Evolutionary conservation across 2,113 vertebrate genomes (phyloP), one percentile per base, ranked within the genome.

Genomic region (Cryptotis parvus): DNA sequence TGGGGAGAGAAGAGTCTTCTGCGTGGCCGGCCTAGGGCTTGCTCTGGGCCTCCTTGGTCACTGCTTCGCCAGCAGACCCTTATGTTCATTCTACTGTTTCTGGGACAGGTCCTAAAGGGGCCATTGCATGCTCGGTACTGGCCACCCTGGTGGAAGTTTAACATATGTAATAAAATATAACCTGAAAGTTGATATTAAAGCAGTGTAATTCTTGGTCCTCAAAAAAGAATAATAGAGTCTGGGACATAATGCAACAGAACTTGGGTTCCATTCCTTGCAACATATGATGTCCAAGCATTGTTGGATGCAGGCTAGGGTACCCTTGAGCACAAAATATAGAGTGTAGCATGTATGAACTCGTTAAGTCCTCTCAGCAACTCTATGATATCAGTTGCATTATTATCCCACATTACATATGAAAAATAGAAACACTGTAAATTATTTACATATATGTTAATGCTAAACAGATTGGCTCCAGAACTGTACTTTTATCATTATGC

Each of bases 151-250:
- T n/a, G n/a, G n/a, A 82, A 66, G 58, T 27, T 27, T 65, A 37
- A 16, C 22, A 86, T 9, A 52, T 9, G 4, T 55, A 35, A 72
- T 43, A 81, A 31, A 73, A 63, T 26, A 55, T 8, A 75, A 3
- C 16, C 49, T 84, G 20, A 75, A 70, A 29, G 72, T 33, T 24
- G 1, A 70, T 55, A 55, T 31, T 35, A 81, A 84, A 35, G 63
- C 6, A 68, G 7, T 26, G 45, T 83, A 72, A 20, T 39, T 65
- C 35, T 33, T 35, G 18, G 58, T 45, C 27, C 70, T 76, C n/a
- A 49, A 75, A 84, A 86, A 89, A n/a, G 24, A 78, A 41, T 63
- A 69, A 9, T 90, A 65, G 55, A 22, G 78, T 49, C 39, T 69
- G 33, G 55, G 9, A 35, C 41, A 41, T 74, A 39, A 18, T 55